These are phyloP conservation scores for Diorhabda carinulata DNA, from an alignment of 1,140 invertebrate species.

Conservation along the genomic window DNA sequence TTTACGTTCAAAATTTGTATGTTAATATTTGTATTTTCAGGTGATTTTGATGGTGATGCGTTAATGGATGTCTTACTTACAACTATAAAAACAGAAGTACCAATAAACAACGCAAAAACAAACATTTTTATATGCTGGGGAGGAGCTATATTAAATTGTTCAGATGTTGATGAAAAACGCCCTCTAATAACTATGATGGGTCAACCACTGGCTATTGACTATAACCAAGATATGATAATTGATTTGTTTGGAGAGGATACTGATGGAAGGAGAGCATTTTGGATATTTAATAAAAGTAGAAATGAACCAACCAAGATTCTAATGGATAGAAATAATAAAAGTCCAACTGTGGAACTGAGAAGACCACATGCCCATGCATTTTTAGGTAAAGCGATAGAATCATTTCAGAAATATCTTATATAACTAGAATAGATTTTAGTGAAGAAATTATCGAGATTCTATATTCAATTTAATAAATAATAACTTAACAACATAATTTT, in stretches of 20 bases:
- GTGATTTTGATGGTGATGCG: conserved; percentile 92
- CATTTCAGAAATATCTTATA: no score
- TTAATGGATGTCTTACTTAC: conserved; percentile 88
- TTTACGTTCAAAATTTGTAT: neutral
- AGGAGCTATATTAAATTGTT: conserved; percentile 63
- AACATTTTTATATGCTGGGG: conserved; percentile 73
- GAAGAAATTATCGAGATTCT: no score
- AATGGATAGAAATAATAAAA: conserved; percentile 48
- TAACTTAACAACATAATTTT: no score
- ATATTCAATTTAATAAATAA: no score
- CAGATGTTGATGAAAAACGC: conserved; percentile 46
- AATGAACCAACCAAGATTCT: conserved; percentile 48
- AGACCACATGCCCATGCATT: conserved; percentile 85
- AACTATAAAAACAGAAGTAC: conserved; percentile 44
- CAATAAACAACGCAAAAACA: conserved; percentile 34
- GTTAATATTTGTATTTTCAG: neutral
- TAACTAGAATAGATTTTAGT: no score
- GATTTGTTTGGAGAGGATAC: conserved; percentile 80
- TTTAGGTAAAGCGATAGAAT: conserved; percentile 32
- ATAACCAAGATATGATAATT: conserved; percentile 89
- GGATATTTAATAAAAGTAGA: conserved; percentile 67
- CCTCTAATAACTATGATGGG: conserved; percentile 60
- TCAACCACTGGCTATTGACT: conserved; percentile 85
- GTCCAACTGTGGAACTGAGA: conserved; percentile 35
- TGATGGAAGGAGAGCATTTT: conserved; percentile 59